These are phyloP conservation scores for Synchiropus splendidus DNA, from an alignment of 2,113 vertebrate genomes.

Conservation along the genomic window DNA sequence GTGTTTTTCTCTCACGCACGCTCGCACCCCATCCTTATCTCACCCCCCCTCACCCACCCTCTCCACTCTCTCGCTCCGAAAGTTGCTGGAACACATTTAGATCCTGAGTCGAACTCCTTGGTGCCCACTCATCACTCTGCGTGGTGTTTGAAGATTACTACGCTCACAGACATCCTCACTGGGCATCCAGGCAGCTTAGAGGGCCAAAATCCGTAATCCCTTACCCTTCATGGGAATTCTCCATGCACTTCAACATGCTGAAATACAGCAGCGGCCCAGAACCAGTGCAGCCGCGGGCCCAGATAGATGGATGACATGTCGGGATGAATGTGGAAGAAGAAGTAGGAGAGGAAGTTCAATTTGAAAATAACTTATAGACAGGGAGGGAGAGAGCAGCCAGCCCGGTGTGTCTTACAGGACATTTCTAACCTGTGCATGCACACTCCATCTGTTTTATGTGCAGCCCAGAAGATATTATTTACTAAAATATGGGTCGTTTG, in stretches of 20 bases:
- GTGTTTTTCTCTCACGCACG: slow-evolving; percentile 7
- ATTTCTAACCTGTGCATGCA: slow-evolving; percentile 12
- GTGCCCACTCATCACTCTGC: slow-evolving; percentile 64
- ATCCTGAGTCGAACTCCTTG: slow-evolving; percentile 58
- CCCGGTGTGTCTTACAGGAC: slow-evolving; percentile 4
- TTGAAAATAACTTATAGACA: slow-evolving; percentile 50
- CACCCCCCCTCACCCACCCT: background rate
- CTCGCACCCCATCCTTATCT: background rate
- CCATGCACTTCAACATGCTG: slow-evolving; percentile 65
- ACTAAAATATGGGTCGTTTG: slow-evolving; percentile 12
- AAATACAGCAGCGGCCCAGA: slow-evolving; percentile 55
- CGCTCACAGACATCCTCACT: slow-evolving; percentile 64
- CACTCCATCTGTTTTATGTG: slow-evolving; percentile 27
- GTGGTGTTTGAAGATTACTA: slow-evolving; percentile 70
- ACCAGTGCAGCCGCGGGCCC: slow-evolving; percentile 37
- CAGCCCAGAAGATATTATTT: slow-evolving; percentile 33
- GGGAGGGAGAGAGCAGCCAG: slow-evolving; percentile 4
- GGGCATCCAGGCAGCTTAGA: slow-evolving; percentile 66
- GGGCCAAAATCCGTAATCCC: slow-evolving; percentile 69
- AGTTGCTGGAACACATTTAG: slow-evolving; percentile 60
- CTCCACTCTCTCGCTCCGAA: slow-evolving; percentile 26
- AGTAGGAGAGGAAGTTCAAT: slow-evolving; percentile 48
- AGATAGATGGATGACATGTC: slow-evolving; percentile 59
- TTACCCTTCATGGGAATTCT: slow-evolving; percentile 68
- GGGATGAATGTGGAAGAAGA: slow-evolving; percentile 40